Conservation (phyloP, 2,888 invertebrate genomes). For the Rhamnusium bicolor region DNA sequence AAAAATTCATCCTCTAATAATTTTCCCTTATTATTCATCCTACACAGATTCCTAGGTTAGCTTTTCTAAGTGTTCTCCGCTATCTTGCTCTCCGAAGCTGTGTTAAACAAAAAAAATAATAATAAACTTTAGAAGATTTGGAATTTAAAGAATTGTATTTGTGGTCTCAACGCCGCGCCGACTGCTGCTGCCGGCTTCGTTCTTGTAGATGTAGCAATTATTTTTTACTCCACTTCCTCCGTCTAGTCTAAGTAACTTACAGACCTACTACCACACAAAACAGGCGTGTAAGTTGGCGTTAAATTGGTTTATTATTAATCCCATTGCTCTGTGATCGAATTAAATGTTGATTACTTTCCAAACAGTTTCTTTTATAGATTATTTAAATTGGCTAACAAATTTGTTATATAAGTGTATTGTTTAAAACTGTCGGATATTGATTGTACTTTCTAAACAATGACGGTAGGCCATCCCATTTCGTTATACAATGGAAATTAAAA, state of each 20-base stretch:
- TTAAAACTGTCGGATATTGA: slow-evolving; percentile 25
- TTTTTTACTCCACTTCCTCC: slow-evolving; percentile 24
- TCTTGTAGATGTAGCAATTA: not conserved
- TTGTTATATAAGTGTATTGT: slow-evolving; percentile 30
- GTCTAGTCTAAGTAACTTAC: not conserved
- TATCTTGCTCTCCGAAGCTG: too few species aligned
- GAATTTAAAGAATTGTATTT: too few species aligned
- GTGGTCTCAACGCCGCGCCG: too few species aligned
- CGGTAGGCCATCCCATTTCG: slow-evolving; percentile 25
- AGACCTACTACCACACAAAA: slow-evolving; percentile 1
- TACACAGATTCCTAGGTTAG: too few species aligned
- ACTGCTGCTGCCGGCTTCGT: too few species aligned
- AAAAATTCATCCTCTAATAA: too few species aligned
- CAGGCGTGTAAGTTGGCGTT: slow-evolving; percentile 19
- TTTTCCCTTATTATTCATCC: too few species aligned
- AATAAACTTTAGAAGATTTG: too few species aligned
- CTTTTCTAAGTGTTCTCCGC: too few species aligned
- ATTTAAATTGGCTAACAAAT: slow-evolving; percentile 33
- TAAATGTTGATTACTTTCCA: slow-evolving; percentile 38
- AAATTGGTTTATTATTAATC: slow-evolving; percentile 27
- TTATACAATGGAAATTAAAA: slow-evolving; percentile 14
- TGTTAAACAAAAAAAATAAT: too few species aligned
- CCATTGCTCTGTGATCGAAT: slow-evolving; percentile 16
- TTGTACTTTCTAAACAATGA: slow-evolving; percentile 34
- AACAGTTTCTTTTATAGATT: slow-evolving; percentile 39